phyloP scores from a whole-genome alignment of 2,888 invertebrate genomes.

The Pyrgus malvae region DNA sequence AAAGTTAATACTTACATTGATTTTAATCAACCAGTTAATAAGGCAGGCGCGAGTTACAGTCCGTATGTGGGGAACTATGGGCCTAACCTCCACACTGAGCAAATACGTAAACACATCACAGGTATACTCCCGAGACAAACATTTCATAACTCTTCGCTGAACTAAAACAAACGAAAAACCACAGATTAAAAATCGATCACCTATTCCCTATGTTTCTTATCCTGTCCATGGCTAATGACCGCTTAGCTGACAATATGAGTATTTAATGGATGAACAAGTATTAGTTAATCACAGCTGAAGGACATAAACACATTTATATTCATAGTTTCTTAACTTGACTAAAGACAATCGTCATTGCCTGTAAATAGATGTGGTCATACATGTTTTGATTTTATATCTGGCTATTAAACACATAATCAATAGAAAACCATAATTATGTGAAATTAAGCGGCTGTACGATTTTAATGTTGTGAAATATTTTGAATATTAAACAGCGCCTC shows the following conservation, averaged over 20 bases:
- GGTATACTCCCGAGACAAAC: constrained; percentile 49
- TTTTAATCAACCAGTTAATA: constrained; percentile 69
- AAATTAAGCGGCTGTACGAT: no score
- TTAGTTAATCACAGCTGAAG: constrained; percentile 5
- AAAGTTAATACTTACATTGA: constrained; percentile 56
- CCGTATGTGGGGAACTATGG: constrained; percentile 39
- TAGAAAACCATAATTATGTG: no score
- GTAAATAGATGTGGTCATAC: neutral
- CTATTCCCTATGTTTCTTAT: constrained; percentile 18
- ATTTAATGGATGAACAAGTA: neutral
- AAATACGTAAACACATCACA: constrained; percentile 53
- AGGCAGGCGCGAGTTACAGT: constrained; percentile 57
- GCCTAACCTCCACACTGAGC: constrained; percentile 44
- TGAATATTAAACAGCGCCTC: no score
- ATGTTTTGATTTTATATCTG: neutral
- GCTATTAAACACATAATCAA: no score
- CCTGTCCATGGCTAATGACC: constrained; percentile 7
- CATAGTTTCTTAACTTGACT: constrained; percentile 4
- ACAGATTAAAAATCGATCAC: neutral
- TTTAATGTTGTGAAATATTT: no score
- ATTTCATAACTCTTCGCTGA: constrained; percentile 43
- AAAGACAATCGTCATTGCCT: neutral
- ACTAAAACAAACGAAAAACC: constrained; percentile 19
- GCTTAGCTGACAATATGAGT: constrained; percentile 5
- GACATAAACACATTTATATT: neutral